Evolutionary conservation across 2,113 vertebrate species (phyloP), one percentile per base, ranked within the genome.

Genomic region (Myotis lucifugus): DNA sequence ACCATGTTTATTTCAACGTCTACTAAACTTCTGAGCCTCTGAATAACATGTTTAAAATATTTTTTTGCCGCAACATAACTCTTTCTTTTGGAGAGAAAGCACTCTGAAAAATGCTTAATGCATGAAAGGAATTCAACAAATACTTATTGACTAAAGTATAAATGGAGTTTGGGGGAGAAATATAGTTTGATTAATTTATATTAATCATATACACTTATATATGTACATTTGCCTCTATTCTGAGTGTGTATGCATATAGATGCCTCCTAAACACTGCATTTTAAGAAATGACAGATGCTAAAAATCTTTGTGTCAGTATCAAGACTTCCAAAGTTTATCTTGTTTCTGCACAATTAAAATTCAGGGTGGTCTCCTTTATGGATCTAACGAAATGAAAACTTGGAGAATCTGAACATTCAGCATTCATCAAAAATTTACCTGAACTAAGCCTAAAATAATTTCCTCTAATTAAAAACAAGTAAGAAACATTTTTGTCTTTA

Each of bases 1-100:
- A 82, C 59, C 17, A 42, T 29, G 32, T 67, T 90, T 70, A 92
- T 59, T 84, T 92, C 69, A 59, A 42, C 37, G 54, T 48, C 34
- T 64, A 42, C 56, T 34, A 77, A 88, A 90, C 40, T 54, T 93
- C 1, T n/a, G 18, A 95, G 86, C 6, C 37, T 94, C 29, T 46
- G 14, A 85, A 17, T 69, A 90, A 85, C 42, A n/a, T 90, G 14
- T 67, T 42, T 91, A 85, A 96, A 88, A 56, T 73, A 90, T 8
- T 92, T 94, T 50, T 50, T 50, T 56, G 56, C 18, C 23, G 52
- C 46, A 79, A 34, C 1, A 48, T 21, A 84, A 40, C 25, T 37
- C 8, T 27, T 67, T 72, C 32, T 88, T 52, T 84, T 21, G 32
- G 69, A 83, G 46, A 72, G 54, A 83, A 93, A 70, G 29, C n/a